Percentiles rank a stretch among this genome's conserved stretches.
Evolutionary conservation across 2,797 vertebrate species (phyloP).

Genomic region (Ptychobarbus kaznakovi): DNA sequence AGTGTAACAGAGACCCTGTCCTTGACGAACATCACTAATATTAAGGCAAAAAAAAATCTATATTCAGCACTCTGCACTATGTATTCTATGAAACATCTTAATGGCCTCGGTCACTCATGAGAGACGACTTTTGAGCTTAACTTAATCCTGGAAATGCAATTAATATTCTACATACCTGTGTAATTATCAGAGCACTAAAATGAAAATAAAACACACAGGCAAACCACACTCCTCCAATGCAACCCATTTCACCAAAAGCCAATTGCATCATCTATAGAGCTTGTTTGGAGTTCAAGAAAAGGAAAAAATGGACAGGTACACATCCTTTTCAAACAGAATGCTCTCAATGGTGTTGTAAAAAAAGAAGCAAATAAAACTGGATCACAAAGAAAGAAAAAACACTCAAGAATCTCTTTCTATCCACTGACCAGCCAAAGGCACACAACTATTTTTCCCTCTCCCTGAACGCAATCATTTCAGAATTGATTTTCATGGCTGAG

Average conservation of each 20-base stretch:
- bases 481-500: constrained; percentile 99
- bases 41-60: constrained; percentile 36
- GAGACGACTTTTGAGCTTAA: constrained; percentile 60
- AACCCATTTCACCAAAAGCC: neutral
- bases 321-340: constrained; percentile 69
- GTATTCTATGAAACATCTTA: constrained; percentile 55
- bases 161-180: constrained; percentile 63
- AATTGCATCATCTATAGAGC: constrained; percentile 1
- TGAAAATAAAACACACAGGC: constrained; percentile 58
- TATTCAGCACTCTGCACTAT: constrained; percentile 51
- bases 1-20: constrained; percentile 17
- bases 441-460: constrained; percentile 84
- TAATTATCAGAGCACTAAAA: constrained; percentile 61
- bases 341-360: constrained; percentile 60
- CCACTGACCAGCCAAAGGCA: constrained; percentile 88
- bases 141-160: constrained; percentile 63
- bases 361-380: constrained; percentile 15
- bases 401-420: constrained; percentile 76
- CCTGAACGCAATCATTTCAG: constrained; percentile 95
- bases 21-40: constrained; percentile 20
- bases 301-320: constrained; percentile 70
- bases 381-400: constrained; percentile 25
- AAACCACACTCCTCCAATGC: constrained; percentile 19
- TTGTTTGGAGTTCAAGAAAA: constrained; percentile 58
- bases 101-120: constrained; percentile 49